These are phyloP conservation scores for Pipistrellus nathusii DNA, from an alignment of 2,797 vertebrate species.

Conservation along the genomic window DNA sequence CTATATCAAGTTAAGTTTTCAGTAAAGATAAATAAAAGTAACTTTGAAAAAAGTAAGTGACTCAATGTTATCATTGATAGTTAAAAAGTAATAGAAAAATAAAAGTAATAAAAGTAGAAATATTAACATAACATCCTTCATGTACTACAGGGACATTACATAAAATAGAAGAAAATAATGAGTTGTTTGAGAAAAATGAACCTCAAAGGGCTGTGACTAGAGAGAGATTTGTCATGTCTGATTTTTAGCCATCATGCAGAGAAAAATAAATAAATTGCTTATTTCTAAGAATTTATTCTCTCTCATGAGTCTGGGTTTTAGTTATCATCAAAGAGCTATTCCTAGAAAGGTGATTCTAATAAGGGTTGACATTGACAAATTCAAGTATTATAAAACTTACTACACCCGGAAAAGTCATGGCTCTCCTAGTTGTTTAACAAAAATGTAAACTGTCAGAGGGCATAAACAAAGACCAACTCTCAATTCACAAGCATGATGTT, in stretches of 20 bases:
- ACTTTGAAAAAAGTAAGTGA: conserved; percentile 41
- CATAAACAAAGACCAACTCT: conserved; percentile 59
- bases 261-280: conserved; percentile 56
- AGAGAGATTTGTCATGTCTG: conserved; percentile 67
- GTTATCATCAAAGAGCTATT: conserved; percentile 65
- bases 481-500: conserved; percentile 29
- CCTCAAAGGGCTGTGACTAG: conserved; percentile 57
- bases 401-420: conserved; percentile 44
- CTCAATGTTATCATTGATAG: conserved; percentile 39
- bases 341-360: conserved; percentile 68
- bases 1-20: conserved; percentile 46
- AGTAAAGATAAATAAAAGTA: conserved; percentile 61
- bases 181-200: conserved; percentile 70
- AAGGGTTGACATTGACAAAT: conserved; percentile 68
- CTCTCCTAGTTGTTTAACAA: conserved; percentile 58
- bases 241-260: conserved; percentile 61
- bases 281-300: conserved; percentile 66
- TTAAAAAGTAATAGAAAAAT: conserved; percentile 66
- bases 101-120: conserved; percentile 65
- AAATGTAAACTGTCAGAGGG: conserved; percentile 47
- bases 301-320: conserved; percentile 67
- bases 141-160: conserved; percentile 22
- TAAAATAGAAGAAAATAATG: conserved; percentile 72
- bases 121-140: conserved; percentile 43
- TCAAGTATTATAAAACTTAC: conserved; percentile 53